phyloP scores from a whole-genome alignment of 1,140 invertebrate species.

The honey bee (Apis mellifera) region DNA sequence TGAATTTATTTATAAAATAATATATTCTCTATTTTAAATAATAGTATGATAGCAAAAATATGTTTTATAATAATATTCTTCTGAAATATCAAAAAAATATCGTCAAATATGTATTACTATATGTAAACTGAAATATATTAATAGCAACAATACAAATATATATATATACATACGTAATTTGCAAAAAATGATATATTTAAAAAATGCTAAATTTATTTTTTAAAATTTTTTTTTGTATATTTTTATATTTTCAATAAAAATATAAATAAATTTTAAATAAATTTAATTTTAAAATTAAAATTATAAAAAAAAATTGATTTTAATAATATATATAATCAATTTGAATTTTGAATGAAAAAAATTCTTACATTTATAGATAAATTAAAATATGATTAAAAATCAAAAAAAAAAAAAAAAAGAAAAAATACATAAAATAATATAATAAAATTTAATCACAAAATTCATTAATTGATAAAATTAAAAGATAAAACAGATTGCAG shows the following conservation, averaged over 20 bases:
- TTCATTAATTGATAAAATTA: neutral
- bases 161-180: neutral
- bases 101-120: neutral
- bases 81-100: too few species aligned
- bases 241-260: neutral
- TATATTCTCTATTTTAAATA: constrained; percentile 47
- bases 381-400: neutral
- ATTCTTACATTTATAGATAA: neutral
- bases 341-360: neutral
- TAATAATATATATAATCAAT: neutral
- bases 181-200: neutral
- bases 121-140: neutral
- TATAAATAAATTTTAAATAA: neutral
- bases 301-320: neutral
- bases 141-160: neutral
- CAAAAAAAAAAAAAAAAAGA: neutral
- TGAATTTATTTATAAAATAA: constrained; percentile 24
- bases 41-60: neutral
- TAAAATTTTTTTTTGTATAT: neutral
- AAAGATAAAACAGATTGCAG: constrained; percentile 24
- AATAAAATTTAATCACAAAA: constrained; percentile 1
- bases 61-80: neutral
- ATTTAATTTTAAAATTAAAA: too few species aligned
- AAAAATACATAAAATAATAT: neutral
- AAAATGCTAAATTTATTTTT: neutral